Percentiles rank a stretch among this genome's conserved stretches.
Conservation (phyloP, 2,888 invertebrate species). For the Endotricha flammealis region DNA sequence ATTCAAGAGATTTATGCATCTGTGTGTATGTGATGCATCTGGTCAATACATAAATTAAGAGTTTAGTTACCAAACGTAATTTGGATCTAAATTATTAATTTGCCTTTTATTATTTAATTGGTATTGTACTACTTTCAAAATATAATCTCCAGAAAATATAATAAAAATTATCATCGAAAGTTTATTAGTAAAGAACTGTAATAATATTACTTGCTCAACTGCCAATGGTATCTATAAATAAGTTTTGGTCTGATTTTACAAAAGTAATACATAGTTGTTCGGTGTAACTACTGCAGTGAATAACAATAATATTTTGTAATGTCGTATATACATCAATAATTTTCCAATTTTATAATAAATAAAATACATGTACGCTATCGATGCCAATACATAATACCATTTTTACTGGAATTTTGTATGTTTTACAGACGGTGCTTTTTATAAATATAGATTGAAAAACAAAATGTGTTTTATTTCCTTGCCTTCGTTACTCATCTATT, state of each 20-base stretch:
- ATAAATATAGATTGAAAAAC: slow-evolving; percentile 57
- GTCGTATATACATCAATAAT: slow-evolving; percentile 48
- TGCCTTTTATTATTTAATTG: slow-evolving; percentile 31
- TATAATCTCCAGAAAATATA: slow-evolving; percentile 37
- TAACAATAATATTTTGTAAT: slow-evolving; percentile 60
- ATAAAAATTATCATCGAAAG: slow-evolving; percentile 36
- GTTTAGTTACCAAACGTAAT: slow-evolving; percentile 53
- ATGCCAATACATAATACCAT: slow-evolving; percentile 57
- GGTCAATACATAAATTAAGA: slow-evolving; percentile 43
- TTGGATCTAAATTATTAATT: slow-evolving; percentile 33
- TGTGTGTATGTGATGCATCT: slow-evolving; percentile 32
- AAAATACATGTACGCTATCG: slow-evolving; percentile 39
- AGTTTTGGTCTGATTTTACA: slow-evolving; percentile 29
- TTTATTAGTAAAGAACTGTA: slow-evolving; percentile 33
- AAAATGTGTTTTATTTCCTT: slow-evolving; percentile 27
- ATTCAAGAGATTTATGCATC: slow-evolving; percentile 35
- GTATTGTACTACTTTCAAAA: slow-evolving; percentile 30
- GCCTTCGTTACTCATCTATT: slow-evolving; percentile 13
- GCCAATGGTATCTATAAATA: slow-evolving; percentile 35
- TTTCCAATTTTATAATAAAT: slow-evolving; percentile 63
- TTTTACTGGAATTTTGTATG: slow-evolving; percentile 70
- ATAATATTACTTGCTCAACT: slow-evolving; percentile 62
- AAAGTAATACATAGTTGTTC: slow-evolving; percentile 37
- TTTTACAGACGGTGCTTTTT: slow-evolving; percentile 78
- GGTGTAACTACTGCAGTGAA: slow-evolving; percentile 28